Evolutionary conservation across 2,113 vertebrate species (phyloP), one percentile per base, ranked within the genome.

Genomic region (Columba janthina): DNA sequence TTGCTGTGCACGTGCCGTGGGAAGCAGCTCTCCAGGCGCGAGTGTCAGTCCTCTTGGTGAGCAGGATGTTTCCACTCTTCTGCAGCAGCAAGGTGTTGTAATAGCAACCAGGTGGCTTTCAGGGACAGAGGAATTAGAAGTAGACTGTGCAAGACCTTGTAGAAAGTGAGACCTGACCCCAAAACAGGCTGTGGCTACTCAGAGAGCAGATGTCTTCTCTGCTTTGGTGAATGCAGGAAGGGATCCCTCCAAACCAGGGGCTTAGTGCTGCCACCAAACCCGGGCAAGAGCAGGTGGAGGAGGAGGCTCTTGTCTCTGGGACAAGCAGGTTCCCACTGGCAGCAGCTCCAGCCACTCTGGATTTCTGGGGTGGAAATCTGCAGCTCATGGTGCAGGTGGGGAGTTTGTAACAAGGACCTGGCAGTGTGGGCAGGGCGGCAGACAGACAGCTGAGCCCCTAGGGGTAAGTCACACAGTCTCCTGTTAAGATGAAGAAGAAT

Each of bases 251-350:
- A 10, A 12, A 10, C 3, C 5, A 5, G 34, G 32, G 29, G 17
- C 11, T 85, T 11, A 32, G 40, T 4, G 2, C 31, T 12, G 36
- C 17, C 36, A 12, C 61, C 10, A 22, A 19, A 22, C 32, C 31
- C 4, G 12, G 2, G 32, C 21, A 15, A 12, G 32, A 14, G 69
- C 31, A 12, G 17, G 21, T 1, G 9, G 15, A 34, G 48, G 48
- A 62, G 54, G 13, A 4, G 34, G 40, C 18, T 71, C 7, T 24
- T 46, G n/a, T 18, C 3, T 8, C 36, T 3, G 25, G 31, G 31
- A 9, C 20, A 7, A 25, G 38, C 0, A 2, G 54, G 26, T 26
- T 34, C 26, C 10, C 0, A 3, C 16, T 9, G 53, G 31, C 12
- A 2, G 25, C 2, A 3, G 42, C 48, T 48, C 38, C 4, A 3